Evolutionary conservation across 2,888 invertebrate species (phyloP).

Genomic region (Caenorhabditis japonica): DNA sequence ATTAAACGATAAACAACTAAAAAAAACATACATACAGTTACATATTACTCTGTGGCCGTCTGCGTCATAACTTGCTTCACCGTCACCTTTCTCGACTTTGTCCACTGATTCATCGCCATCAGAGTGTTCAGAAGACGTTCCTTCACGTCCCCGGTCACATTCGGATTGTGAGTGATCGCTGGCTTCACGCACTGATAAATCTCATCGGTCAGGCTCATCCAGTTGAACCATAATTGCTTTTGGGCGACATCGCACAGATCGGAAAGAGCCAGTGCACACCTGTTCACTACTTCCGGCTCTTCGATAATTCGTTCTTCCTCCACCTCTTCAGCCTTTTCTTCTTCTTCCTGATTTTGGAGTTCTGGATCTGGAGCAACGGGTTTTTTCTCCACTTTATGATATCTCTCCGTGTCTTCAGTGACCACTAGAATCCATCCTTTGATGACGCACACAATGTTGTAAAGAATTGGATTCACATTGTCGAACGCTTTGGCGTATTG

Average conservation of each 20-base stretch:
- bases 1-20: no score
- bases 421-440: conserved; percentile 66
- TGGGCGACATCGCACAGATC: conserved; percentile 56
- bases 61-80: conserved; percentile 29
- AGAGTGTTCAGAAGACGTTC: conserved; percentile 53
- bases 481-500: conserved; percentile 54
- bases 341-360: conserved; percentile 1
- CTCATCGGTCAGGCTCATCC: conserved; percentile 62
- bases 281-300: conserved; percentile 50
- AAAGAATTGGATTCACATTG: conserved; percentile 56
- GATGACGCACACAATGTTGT: conserved; percentile 46
- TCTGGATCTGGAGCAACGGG: no score
- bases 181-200: conserved; percentile 63
- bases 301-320: conserved; percentile 27
- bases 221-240: conserved; percentile 63
- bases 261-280: conserved; percentile 53
- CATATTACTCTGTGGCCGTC: no score
- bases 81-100: conserved; percentile 27
- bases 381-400: conserved; percentile 24
- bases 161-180: conserved; percentile 61
- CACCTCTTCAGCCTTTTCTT: conserved; percentile 2
- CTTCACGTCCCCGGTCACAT: conserved; percentile 58
- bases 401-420: conserved; percentile 42
- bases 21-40: no score
- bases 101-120: conserved; percentile 55